These are phyloP conservation scores for Helicoverpa assulta DNA, from an alignment of 2,888 invertebrate genomes.

Conservation along the genomic window DNA sequence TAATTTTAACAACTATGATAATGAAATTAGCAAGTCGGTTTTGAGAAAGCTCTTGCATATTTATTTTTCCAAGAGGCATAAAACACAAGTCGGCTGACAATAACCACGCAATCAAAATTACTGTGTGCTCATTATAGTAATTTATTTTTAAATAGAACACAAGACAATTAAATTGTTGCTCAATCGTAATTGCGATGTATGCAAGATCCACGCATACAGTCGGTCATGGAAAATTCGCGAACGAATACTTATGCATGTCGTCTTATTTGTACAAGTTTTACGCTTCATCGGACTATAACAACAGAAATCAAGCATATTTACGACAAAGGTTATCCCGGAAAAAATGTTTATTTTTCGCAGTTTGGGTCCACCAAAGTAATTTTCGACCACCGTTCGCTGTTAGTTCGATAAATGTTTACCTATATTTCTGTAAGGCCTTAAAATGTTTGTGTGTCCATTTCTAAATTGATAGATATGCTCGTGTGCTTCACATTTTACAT, in stretches of 20 bases:
- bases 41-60: background rate
- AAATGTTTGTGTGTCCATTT: too few species aligned
- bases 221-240: background rate
- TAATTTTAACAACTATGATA: too few species aligned
- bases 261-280: background rate
- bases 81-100: slow-evolving; percentile 8
- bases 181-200: slow-evolving; percentile 28
- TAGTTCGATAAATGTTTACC: too few species aligned
- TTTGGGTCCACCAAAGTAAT: background rate
- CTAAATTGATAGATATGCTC: too few species aligned
- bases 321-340: slow-evolving; percentile 15
- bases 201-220: background rate
- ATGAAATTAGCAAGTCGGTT: too few species aligned
- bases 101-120: slow-evolving; percentile 22
- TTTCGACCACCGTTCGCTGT: too few species aligned
- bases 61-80: background rate
- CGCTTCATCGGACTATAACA: slow-evolving; percentile 10
- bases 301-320: slow-evolving; percentile 33
- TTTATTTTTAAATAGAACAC: slow-evolving; percentile 28
- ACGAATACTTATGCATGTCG: background rate
- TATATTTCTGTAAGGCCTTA: too few species aligned
- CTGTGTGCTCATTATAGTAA: slow-evolving; percentile 25
- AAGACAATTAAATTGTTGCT: slow-evolving; percentile 34
- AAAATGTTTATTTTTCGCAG: slow-evolving; percentile 3
- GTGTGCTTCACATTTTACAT: too few species aligned